Evolutionary conservation across 1,140 invertebrate species (phyloP).

Genomic region (Drosophila elegans): DNA sequence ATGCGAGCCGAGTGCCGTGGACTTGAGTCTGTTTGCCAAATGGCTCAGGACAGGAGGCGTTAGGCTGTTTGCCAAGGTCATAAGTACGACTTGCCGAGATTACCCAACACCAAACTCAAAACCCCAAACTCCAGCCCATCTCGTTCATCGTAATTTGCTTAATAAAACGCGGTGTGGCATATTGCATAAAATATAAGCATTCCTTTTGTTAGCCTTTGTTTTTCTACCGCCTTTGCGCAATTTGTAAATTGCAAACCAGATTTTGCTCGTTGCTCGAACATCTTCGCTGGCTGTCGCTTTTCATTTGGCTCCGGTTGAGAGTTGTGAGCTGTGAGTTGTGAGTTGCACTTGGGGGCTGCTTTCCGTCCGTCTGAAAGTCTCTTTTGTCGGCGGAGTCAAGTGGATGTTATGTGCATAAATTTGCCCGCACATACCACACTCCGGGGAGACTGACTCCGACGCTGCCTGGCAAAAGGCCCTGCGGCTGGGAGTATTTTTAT

Average conservation of each 20-base stretch:
- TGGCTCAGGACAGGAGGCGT: slow-evolving; percentile 70
- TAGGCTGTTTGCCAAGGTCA: slow-evolving; percentile 81
- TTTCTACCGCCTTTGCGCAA: slow-evolving; percentile 43
- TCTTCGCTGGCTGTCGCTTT: slow-evolving; percentile 33
- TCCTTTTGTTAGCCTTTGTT: slow-evolving; percentile 46
- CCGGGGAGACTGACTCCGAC: slow-evolving; percentile 29
- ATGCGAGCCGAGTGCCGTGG: slow-evolving; percentile 25
- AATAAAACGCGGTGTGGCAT: slow-evolving; percentile 80
- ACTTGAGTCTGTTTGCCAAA: slow-evolving; percentile 74
- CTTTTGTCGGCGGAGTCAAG: slow-evolving; percentile 20
- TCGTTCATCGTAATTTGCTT: slow-evolving; percentile 77
- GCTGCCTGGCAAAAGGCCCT: slow-evolving; percentile 46
- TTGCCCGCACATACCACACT: slow-evolving; percentile 10
- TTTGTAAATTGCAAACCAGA: slow-evolving; percentile 71
- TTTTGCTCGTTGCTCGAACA: slow-evolving; percentile 6
- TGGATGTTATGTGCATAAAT: slow-evolving; percentile 53
- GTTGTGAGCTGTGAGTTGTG: neutral
- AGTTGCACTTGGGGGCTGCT: slow-evolving; percentile 30
- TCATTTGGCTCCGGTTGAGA: slow-evolving; percentile 40
- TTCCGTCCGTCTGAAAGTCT: neutral
- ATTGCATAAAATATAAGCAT: slow-evolving; percentile 80
- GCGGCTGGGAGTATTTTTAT: slow-evolving; percentile 43
- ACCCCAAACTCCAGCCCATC: neutral
- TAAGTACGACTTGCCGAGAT: slow-evolving; percentile 76
- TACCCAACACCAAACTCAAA: slow-evolving; percentile 16